Percentiles rank a stretch among this genome's conserved stretches.
These are phyloP conservation scores for Ptilorrhoa leucosticta DNA, from an alignment of 2,113 vertebrate genomes.

Conservation along the genomic window DNA sequence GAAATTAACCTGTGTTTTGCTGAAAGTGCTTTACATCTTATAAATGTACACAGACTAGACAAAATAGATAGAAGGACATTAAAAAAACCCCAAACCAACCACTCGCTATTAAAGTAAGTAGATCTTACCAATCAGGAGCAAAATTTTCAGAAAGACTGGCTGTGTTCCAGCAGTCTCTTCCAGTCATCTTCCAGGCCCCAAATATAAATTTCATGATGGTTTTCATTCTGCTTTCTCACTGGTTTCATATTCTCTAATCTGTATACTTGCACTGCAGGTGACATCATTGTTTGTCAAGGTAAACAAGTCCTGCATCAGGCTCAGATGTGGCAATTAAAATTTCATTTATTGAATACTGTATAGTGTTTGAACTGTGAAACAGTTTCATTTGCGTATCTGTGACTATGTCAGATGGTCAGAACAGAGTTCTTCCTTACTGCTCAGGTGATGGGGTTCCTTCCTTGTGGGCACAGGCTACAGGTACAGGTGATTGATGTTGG, in stretches of 20 bases:
- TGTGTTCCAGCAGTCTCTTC: not conserved
- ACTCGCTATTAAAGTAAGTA: not conserved
- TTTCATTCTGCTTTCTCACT: not conserved
- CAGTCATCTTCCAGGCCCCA: not conserved
- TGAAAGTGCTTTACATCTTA: not conserved
- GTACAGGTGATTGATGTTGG: too few species aligned
- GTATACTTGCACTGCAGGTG: not conserved
- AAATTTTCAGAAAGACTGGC: not conserved
- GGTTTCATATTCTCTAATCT: not conserved
- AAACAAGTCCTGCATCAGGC: not conserved
- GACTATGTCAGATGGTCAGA: not conserved
- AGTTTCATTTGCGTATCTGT: not conserved
- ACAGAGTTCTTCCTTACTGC: not conserved
- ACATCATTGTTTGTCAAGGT: not conserved
- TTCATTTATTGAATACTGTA: not conserved
- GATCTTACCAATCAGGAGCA: not conserved
- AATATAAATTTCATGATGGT: not conserved
- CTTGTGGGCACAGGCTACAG: not conserved
- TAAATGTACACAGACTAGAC: not conserved
- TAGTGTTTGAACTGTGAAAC: not conserved
- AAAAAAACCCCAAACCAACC: rapidly evolving
- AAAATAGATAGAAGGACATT: not conserved
- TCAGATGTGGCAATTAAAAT: not conserved
- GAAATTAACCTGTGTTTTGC: not conserved
- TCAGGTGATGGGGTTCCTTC: not conserved